Base-by-base conservation (phyloP, 92 coral and sea anemone species). In the Epizoanthus rinbou region DNA sequence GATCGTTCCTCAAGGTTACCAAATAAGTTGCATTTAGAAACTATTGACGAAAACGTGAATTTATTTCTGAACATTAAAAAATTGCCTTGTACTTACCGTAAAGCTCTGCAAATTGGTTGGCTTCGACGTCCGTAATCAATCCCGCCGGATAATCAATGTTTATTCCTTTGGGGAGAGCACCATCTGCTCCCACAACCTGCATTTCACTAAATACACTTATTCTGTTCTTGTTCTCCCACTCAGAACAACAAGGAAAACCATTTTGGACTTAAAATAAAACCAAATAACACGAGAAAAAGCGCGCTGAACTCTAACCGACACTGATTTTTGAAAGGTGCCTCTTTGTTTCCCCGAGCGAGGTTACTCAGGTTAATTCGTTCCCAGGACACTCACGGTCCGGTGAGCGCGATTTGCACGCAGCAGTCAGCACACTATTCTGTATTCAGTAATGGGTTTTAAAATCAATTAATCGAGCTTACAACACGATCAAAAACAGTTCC, bases 81-180 rank as follows among this genome's bases (percentile, higher is more conserved):
- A 60, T 60, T 1, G 66, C 66, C 66, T 60, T 60, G 66, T 60
- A 60, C 66, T 60, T 60, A 60, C 66, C 66, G 57, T 52, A 52
- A 52, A 52, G 57, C 57, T 52, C 57, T 52, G 57, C 57, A 52
- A 52, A 52, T 52, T 60, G 66, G 66, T 60, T 60, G 66, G 66
- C 66, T 1, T 60, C 22, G 65, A 60, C 21, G 23, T 60, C 66
- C 23, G 66, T 60, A 19, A 52, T 52, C 66, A 60, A 14, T 60
- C 66, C 66, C 66, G 19, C 66, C 66, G 23, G 66, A 60, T 14
- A 14, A 60, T 60, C 66, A 60, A 60, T 14, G 1, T 15, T 64
- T 64, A 64, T 64, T 64, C 69, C 69, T 64, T 64, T 24, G 60
- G 68, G 68, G 68, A 63, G 68, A 63, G 68, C 68, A 63, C 68